A percentile compares a stretch with the other conserved stretches of the same genome.
phyloP scores from a whole-genome alignment of 2,888 invertebrate species.

The Eristalinus aeneus region DNA sequence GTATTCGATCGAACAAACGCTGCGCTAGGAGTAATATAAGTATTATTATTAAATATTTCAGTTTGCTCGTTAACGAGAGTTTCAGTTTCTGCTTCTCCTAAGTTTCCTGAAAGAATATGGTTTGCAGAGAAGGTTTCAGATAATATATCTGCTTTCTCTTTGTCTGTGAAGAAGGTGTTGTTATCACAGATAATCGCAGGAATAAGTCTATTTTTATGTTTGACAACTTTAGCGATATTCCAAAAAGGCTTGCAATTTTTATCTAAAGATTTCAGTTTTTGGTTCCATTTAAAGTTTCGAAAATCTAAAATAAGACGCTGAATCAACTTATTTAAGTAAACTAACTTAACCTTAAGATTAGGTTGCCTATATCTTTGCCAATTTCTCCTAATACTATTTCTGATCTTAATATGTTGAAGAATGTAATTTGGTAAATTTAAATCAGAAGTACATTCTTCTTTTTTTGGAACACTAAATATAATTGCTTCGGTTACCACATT shows the following conservation, averaged over 20 bases:
- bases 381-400: neutral
- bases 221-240: neutral
- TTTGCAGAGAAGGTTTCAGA: neutral
- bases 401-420: neutral
- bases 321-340: neutral
- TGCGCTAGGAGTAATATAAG: neutral
- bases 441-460: neutral
- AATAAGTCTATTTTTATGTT: neutral
- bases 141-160: neutral
- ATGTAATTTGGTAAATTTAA: neutral
- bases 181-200: neutral
- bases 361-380: neutral
- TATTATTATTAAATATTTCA: neutral
- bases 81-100: neutral
- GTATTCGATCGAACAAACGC: neutral
- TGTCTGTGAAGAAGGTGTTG: neutral
- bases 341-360: neutral
- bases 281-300: neutral
- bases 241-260: conserved; percentile 11
- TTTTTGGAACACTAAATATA: neutral
- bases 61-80: neutral
- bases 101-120: neutral
- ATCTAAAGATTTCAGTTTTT: neutral
- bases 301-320: neutral
- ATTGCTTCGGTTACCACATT: neutral